Evolutionary conservation across 2,888 invertebrate species (phyloP).

Genomic region (Neria commutata): DNA sequence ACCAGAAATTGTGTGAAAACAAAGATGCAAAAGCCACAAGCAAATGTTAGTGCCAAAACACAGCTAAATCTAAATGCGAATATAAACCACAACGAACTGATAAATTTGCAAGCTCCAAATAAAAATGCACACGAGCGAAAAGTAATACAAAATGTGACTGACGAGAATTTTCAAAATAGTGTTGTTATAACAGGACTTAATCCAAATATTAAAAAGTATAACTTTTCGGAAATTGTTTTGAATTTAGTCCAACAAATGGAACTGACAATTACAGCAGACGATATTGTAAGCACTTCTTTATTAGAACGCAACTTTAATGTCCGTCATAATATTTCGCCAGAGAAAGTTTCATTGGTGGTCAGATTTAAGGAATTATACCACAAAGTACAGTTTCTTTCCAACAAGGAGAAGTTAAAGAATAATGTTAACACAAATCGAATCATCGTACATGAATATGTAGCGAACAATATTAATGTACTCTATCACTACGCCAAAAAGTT

Average conservation of each 20-base stretch:
- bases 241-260: conserved; percentile 7
- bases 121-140: too few species aligned
- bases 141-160: too few species aligned
- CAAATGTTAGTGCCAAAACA: too few species aligned
- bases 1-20: too few species aligned
- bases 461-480: background rate
- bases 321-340: background rate
- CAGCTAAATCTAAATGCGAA: too few species aligned
- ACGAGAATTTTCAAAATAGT: too few species aligned
- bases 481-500: conserved; percentile 23
- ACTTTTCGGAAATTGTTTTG: background rate
- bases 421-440: background rate
- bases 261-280: background rate
- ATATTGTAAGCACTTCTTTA: conserved; percentile 3
- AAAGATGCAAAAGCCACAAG: too few species aligned
- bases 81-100: too few species aligned
- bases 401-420: conserved; percentile 7
- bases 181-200: too few species aligned
- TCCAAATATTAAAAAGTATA: too few species aligned
- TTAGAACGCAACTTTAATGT: too few species aligned
- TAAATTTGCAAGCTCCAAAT: too few species aligned
- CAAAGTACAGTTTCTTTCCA: conserved; percentile 22
- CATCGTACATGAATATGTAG: conserved; percentile 3
- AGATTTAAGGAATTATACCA: conserved; percentile 14
- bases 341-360: conserved; percentile 10